Conservation (phyloP, 2,888 invertebrate genomes). For the Escarpia spicata region DNA sequence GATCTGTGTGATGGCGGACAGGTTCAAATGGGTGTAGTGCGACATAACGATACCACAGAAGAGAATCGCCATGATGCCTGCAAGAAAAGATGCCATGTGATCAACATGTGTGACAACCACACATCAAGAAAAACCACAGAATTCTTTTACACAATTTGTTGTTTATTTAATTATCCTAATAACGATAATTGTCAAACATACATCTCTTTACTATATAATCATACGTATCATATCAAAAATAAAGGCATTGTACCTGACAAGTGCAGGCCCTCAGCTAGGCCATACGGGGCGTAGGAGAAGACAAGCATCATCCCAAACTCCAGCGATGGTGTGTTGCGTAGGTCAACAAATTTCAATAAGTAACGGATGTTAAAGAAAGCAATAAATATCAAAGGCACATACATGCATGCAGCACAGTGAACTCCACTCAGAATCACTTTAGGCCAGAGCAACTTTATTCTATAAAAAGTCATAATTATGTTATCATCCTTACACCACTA, state of each 20-base stretch:
- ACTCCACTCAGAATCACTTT: no score
- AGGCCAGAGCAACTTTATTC: neutral
- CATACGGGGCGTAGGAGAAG: conserved; percentile 98
- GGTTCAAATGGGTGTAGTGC: conserved; percentile 97
- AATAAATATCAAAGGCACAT: neutral
- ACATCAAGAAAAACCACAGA: neutral
- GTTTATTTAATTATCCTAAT: neutral
- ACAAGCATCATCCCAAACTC: conserved; percentile 99
- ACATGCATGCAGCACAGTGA: neutral
- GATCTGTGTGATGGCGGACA: conserved; percentile 97
- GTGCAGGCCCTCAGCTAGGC: conserved; percentile 95
- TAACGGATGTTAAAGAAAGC: conserved; percentile 46
- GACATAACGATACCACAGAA: conserved; percentile 99
- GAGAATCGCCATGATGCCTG: conserved; percentile 98
- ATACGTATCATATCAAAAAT: neutral
- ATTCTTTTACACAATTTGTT: conserved; percentile 5
- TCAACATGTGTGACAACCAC: neutral
- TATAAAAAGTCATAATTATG: neutral
- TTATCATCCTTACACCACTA: neutral
- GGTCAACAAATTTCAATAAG: conserved; percentile 92
- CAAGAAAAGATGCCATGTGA: conserved; percentile 36
- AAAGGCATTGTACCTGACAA: conserved; percentile 77
- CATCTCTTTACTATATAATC: neutral
- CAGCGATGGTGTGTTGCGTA: conserved; percentile 95
- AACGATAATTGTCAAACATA: neutral